Evolutionary conservation across 2,797 vertebrate species (phyloP).

Genomic region (Paedocypris micromegethes): DNA sequence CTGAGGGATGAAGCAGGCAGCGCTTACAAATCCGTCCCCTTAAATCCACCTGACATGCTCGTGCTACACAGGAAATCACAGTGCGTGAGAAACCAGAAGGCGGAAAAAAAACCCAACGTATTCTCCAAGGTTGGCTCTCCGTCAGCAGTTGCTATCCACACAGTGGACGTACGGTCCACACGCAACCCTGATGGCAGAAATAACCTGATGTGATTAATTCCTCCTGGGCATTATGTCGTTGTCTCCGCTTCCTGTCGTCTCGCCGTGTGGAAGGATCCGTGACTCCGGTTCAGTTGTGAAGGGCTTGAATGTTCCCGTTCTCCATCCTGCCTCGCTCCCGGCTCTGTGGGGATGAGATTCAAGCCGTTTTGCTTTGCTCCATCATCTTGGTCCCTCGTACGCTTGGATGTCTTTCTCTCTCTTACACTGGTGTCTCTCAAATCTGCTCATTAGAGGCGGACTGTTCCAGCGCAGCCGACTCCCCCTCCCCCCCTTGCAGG

Average conservation of each 20-base stretch:
- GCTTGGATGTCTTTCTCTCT: slow-evolving; percentile 50
- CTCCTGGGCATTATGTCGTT: slow-evolving; percentile 32
- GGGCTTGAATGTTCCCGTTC: slow-evolving; percentile 53
- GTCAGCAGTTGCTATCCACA: slow-evolving; percentile 62
- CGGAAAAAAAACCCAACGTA: slow-evolving; percentile 48
- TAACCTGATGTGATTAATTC: slow-evolving; percentile 65
- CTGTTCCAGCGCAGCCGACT: slow-evolving; percentile 67
- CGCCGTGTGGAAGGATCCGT: slow-evolving; percentile 49
- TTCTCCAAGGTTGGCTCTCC: slow-evolving; percentile 42
- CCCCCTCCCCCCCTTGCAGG: slow-evolving; percentile 38
- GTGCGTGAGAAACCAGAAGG: slow-evolving; percentile 36
- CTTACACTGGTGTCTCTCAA: slow-evolving; percentile 59
- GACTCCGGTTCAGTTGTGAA: slow-evolving; percentile 58
- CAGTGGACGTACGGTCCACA: slow-evolving; percentile 42
- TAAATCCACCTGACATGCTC: slow-evolving; percentile 38
- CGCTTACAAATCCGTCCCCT: slow-evolving; percentile 35
- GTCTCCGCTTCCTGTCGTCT: slow-evolving; percentile 41
- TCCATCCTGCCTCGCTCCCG: slow-evolving; percentile 48
- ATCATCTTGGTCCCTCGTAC: slow-evolving; percentile 57
- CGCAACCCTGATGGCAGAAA: slow-evolving; percentile 50
- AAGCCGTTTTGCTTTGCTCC: slow-evolving; percentile 55
- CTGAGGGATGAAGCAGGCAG: slow-evolving; percentile 24
- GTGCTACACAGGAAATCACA: slow-evolving; percentile 40
- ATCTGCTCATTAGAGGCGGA: slow-evolving; percentile 76
- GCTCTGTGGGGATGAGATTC: slow-evolving; percentile 57